A percentile compares a stretch with the other conserved stretches of the same genome.
Conservation (phyloP, 1,140 invertebrate genomes). For the Drosophila persimilis region DNA sequence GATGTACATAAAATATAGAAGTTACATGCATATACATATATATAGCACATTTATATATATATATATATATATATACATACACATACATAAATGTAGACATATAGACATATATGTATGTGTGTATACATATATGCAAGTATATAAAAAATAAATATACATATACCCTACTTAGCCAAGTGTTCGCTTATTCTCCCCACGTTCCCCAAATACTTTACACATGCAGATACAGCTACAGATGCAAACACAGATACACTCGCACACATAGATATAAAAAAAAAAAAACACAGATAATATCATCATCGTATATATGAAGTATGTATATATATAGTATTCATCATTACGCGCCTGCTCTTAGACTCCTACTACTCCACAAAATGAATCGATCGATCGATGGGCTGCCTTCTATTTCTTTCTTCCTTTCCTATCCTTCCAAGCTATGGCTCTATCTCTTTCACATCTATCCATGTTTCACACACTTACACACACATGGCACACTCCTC, state of each 20-base stretch:
- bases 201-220: slow-evolving; percentile 53
- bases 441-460: neutral
- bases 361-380: slow-evolving; percentile 23
- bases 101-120: slow-evolving; percentile 27
- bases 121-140: slow-evolving; percentile 25
- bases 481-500: slow-evolving; percentile 9
- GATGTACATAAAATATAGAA: slow-evolving; percentile 27
- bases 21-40: slow-evolving; percentile 10
- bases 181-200: slow-evolving; percentile 11
- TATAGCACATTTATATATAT: slow-evolving; percentile 14
- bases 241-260: slow-evolving; percentile 18
- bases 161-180: slow-evolving; percentile 69
- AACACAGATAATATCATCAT: slow-evolving; percentile 12
- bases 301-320: slow-evolving; percentile 1
- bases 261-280: slow-evolving; percentile 35
- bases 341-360: slow-evolving; percentile 19
- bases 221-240: slow-evolving; percentile 1
- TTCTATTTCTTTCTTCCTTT: slow-evolving; percentile 15
- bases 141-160: slow-evolving; percentile 68
- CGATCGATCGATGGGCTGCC: slow-evolving; percentile 69
- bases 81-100: slow-evolving; percentile 33
- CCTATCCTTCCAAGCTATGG: neutral
- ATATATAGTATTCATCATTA: too few relatives aligned
- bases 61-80: slow-evolving; percentile 9
- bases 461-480: neutral